Conservation (phyloP, 1,140 invertebrate species). For the Plutomurus gul region DNA sequence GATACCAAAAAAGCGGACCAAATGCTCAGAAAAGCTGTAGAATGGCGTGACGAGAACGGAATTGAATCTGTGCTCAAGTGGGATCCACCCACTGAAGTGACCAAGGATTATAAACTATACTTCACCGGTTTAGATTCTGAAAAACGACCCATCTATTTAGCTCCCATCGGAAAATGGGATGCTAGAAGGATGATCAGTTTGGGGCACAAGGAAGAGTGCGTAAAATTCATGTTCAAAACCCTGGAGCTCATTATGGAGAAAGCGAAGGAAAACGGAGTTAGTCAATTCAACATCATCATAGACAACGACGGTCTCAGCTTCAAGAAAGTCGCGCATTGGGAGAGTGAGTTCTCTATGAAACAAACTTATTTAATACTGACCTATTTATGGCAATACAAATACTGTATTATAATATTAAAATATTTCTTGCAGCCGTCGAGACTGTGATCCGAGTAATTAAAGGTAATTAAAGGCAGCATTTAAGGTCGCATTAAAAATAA, state of each 20-base stretch:
- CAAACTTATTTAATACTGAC: background rate
- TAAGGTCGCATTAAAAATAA: no score
- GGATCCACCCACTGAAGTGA: conserved; percentile 22
- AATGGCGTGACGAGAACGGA: conserved; percentile 33
- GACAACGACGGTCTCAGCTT: conserved; percentile 36
- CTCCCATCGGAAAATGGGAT: conserved; percentile 40
- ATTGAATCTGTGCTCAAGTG: conserved; percentile 33
- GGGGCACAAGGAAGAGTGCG: conserved; percentile 29
- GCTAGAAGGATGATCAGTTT: conserved; percentile 33
- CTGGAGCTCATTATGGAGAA: conserved; percentile 36
- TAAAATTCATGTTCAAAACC: conserved; percentile 35
- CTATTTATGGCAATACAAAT: no score
- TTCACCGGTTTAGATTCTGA: conserved; percentile 33
- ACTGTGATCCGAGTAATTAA: conserved; percentile 12
- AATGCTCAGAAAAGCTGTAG: conserved; percentile 39
- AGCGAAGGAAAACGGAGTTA: conserved; percentile 2
- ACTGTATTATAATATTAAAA: no score
- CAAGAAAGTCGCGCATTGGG: conserved; percentile 43
- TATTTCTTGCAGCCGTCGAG: background rate
- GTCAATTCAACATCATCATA: conserved; percentile 34
- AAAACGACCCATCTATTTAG: conserved; percentile 25
- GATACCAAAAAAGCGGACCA: conserved; percentile 35
- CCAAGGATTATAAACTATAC: conserved; percentile 36
- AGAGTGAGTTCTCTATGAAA: conserved; percentile 1
- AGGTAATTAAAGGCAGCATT: background rate